Evolutionary conservation across 2,888 invertebrate species (phyloP).

Genomic region (Siphonodentalium dalli): DNA sequence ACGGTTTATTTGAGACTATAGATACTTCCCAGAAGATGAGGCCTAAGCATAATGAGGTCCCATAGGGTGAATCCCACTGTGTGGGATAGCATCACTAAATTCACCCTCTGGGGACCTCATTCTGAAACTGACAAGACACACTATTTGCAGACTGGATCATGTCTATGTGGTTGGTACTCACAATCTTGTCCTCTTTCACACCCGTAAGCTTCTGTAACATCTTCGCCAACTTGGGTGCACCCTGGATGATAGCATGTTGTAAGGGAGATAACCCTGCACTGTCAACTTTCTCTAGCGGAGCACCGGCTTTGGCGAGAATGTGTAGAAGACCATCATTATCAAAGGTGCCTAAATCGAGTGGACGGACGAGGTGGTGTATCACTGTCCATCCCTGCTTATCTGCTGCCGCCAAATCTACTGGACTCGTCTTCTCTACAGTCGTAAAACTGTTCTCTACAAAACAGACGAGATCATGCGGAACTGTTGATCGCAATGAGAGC

Average conservation of each 20-base stretch:
- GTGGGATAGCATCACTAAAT: no score
- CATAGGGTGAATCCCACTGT: background rate
- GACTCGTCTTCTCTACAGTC: constrained; percentile 48
- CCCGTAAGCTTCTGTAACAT: constrained; percentile 46
- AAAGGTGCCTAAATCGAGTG: constrained; percentile 61
- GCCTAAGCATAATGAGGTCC: no score
- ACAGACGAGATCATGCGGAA: no score
- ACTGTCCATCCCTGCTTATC: constrained; percentile 63
- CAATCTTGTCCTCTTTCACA: constrained; percentile 33
- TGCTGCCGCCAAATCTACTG: constrained; percentile 46
- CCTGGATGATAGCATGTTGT: constrained; percentile 46
- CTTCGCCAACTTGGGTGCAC: constrained; percentile 43
- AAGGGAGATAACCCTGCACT: constrained; percentile 51
- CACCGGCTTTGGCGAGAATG: constrained; percentile 57
- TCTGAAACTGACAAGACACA: no score
- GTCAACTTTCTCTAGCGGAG: constrained; percentile 52
- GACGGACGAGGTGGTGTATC: constrained; percentile 62
- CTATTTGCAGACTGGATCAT: background rate
- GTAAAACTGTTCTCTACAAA: constrained; percentile 28
- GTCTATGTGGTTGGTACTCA: no score
- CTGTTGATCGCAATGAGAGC: no score
- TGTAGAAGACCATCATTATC: constrained; percentile 62
- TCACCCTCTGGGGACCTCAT: no score
- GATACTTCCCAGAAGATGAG: no score
- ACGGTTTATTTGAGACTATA: no score